Evolutionary conservation across 2,888 invertebrate genomes (phyloP).

Genomic region (Pammene fasciana): DNA sequence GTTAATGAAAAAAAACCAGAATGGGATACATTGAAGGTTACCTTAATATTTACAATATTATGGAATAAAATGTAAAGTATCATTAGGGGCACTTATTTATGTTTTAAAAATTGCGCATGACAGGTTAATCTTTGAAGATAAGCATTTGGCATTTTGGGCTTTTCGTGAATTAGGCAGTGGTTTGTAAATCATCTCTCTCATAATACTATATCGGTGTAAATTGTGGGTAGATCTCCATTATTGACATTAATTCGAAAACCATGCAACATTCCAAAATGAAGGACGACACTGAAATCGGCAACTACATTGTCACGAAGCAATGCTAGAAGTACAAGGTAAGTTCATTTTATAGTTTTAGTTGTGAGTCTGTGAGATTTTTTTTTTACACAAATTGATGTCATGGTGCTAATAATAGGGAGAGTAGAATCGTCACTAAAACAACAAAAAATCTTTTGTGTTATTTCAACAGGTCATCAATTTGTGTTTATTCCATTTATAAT

Average conservation of each 20-base stretch:
- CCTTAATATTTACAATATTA: too few species aligned
- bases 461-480: too few species aligned
- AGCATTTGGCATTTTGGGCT: background rate
- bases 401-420: background rate
- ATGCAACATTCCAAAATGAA: constrained; percentile 79
- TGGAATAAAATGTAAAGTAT: too few species aligned
- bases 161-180: too few species aligned
- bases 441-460: background rate
- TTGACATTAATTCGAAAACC: constrained; percentile 64
- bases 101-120: too few species aligned
- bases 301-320: constrained; percentile 84
- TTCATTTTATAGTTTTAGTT: constrained; percentile 49
- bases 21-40: too few species aligned
- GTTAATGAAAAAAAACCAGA: too few species aligned
- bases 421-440: background rate
- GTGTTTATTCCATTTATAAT: background rate
- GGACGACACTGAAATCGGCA: constrained; percentile 76
- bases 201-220: constrained; percentile 41
- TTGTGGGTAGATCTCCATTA: constrained; percentile 50
- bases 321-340: constrained; percentile 62
- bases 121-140: background rate
- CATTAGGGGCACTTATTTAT: too few species aligned
- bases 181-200: constrained; percentile 7
- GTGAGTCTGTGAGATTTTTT: constrained; percentile 48
- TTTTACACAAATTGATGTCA: constrained; percentile 8